Percentiles rank a stretch among this genome's conserved stretches.
phyloP scores from a whole-genome alignment of 2,113 vertebrate species.

The Peucedramus taeniatus region DNA sequence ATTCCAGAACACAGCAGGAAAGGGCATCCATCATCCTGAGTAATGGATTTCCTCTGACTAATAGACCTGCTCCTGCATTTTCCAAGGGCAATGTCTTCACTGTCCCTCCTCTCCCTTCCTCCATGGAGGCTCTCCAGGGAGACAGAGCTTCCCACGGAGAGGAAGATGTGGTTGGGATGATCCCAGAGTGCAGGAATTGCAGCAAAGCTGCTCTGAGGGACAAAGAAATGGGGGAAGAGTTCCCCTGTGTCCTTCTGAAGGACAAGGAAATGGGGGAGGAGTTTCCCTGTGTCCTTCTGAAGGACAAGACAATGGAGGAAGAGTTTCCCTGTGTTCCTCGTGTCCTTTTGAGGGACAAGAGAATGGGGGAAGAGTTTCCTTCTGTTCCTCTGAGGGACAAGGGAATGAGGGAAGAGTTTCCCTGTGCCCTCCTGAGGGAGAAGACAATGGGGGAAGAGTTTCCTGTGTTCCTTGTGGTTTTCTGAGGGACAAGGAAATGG shows the following conservation, averaged over 20 bases:
- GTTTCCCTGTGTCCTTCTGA: not conserved
- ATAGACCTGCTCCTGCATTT: not conserved
- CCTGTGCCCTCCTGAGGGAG: not conserved
- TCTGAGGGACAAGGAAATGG: accelerated
- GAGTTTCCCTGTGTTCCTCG: not conserved
- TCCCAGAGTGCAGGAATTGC: not conserved
- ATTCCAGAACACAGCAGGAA: not conserved
- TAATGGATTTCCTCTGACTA: not conserved
- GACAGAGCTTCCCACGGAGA: not conserved
- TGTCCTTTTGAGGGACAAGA: not conserved
- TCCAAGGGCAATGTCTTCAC: not conserved
- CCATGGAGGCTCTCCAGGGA: not conserved
- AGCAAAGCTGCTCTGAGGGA: not conserved
- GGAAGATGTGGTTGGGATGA: not conserved
- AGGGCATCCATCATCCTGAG: constrained; percentile 14
- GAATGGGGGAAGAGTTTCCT: not conserved
- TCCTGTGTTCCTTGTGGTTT: accelerated
- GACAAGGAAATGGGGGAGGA: not conserved
- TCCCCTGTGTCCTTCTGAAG: not conserved
- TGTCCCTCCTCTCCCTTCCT: not conserved
- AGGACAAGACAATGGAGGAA: not conserved
- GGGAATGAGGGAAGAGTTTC: not conserved
- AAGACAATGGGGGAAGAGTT: not conserved
- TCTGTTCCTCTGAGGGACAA: accelerated
- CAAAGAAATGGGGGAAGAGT: not conserved